A percentile compares a stretch with the other conserved stretches of the same genome.
phyloP scores from a whole-genome alignment of 2,888 invertebrate genomes.

The Trissonchulus sp. region DNA sequence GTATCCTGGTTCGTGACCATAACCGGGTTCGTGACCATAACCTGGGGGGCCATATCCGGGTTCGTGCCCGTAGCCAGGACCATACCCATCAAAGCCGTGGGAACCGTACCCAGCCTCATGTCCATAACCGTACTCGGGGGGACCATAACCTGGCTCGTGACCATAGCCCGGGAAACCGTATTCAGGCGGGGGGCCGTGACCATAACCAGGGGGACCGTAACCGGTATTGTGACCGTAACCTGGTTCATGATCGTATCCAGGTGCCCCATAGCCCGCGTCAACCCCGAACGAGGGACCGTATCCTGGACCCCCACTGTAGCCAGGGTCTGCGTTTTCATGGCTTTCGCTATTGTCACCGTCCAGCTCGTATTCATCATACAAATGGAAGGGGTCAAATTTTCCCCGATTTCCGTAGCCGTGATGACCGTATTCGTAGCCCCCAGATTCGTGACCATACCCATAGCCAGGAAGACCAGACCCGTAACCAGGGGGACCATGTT shows the following conservation, averaged over 20 bases:
- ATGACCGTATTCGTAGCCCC: neutral
- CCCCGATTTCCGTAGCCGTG: neutral
- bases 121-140: too few relatives aligned
- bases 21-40: too few relatives aligned
- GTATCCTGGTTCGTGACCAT: neutral
- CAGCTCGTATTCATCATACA: neutral
- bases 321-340: neutral
- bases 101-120: too few relatives aligned
- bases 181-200: neutral
- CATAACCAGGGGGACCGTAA: neutral
- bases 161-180: neutral
- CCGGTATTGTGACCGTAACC: neutral
- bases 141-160: too few relatives aligned
- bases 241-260: neutral
- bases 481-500: neutral
- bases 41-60: too few relatives aligned
- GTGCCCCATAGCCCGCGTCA: too few relatives aligned
- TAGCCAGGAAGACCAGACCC: slow-evolving; percentile 9
- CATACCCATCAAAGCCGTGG: too few relatives aligned
- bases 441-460: neutral
- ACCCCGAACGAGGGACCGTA: too few relatives aligned
- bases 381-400: neutral
- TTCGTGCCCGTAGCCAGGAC: neutral
- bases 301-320: neutral
- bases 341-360: neutral